A percentile compares a stretch with the other conserved stretches of the same genome.
Evolutionary conservation across 2,888 invertebrate genomes (phyloP).

Genomic region (Morpho deidamia): DNA sequence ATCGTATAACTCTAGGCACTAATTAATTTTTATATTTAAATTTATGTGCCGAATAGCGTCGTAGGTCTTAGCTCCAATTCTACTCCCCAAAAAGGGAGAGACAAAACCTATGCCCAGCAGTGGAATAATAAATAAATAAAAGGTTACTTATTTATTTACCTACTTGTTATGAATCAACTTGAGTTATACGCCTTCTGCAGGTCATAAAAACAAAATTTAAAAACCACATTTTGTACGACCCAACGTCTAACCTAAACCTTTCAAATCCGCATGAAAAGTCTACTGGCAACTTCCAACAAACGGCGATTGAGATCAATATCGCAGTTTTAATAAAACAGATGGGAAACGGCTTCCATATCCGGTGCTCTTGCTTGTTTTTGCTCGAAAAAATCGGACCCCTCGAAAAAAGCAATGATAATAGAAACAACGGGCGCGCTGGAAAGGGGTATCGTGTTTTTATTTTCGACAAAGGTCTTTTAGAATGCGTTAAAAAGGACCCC

Average conservation of each 20-base stretch:
- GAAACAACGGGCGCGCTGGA: conserved; percentile 62
- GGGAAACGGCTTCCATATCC: conserved; percentile 67
- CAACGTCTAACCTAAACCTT: conserved; percentile 4
- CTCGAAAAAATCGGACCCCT: conserved; percentile 54
- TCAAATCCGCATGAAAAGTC: conserved; percentile 6
- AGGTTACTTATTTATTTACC: no score
- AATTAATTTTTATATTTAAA: no score
- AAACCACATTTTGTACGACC: not conserved
- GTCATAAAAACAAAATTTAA: not conserved
- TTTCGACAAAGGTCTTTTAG: conserved; percentile 42
- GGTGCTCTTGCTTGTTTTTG: conserved; percentile 57
- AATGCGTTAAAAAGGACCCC: conserved; percentile 54
- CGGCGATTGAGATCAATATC: conserved; percentile 65
- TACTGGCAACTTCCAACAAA: conserved; percentile 31
- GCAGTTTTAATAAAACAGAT: conserved; percentile 74
- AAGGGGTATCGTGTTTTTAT: conserved; percentile 71
- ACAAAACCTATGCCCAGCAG: no score
- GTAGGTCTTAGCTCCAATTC: no score
- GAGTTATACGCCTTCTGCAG: no score
- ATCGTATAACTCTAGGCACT: no score
- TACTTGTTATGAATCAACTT: no score
- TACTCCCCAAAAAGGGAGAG: no score
- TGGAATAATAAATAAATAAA: no score
- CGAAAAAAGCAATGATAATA: conserved; percentile 68
- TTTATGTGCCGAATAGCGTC: no score